phyloP scores from a whole-genome alignment of 2,113 vertebrate genomes.

The Nesospiza acunhae region DNA sequence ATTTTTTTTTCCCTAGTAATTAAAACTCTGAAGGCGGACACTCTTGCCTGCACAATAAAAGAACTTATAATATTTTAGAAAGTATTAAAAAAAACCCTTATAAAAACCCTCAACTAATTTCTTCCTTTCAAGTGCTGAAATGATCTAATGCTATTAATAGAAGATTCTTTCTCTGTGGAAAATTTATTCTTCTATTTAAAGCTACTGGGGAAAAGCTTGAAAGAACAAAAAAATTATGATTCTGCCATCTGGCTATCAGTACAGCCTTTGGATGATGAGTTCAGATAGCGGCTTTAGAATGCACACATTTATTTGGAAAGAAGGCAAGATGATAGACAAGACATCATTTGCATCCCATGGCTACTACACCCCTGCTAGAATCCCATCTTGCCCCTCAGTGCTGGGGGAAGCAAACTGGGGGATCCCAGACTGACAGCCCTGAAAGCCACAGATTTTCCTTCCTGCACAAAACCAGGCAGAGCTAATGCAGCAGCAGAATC shows the following conservation, averaged over 20 bases:
- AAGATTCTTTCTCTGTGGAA: slow-evolving; percentile 15
- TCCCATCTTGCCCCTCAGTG: not conserved
- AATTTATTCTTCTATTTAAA: slow-evolving; percentile 58
- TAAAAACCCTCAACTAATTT: slow-evolving; percentile 39
- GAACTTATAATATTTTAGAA: not conserved
- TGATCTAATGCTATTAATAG: slow-evolving; percentile 63
- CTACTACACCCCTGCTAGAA: not conserved
- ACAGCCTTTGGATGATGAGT: slow-evolving; percentile 26
- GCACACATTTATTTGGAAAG: slow-evolving; percentile 2
- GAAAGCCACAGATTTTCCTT: not conserved
- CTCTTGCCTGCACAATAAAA: slow-evolving; percentile 8
- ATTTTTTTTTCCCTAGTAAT: not conserved
- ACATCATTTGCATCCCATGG: not conserved
- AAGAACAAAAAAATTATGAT: slow-evolving; percentile 29
- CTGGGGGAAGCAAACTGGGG: not conserved
- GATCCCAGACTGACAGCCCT: not conserved
- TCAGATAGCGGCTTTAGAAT: slow-evolving; percentile 13
- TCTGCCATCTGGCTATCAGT: slow-evolving; percentile 3
- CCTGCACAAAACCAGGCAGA: not conserved
- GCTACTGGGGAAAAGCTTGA: slow-evolving; percentile 13
- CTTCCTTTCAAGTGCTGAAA: slow-evolving; percentile 56
- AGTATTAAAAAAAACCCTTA: not conserved
- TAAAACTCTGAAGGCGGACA: slow-evolving; percentile 16
- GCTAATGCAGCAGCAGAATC: not conserved
- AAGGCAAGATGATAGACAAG: not conserved